These are phyloP conservation scores for Astur gentilis DNA, from an alignment of 2,113 vertebrate species.

Conservation along the genomic window DNA sequence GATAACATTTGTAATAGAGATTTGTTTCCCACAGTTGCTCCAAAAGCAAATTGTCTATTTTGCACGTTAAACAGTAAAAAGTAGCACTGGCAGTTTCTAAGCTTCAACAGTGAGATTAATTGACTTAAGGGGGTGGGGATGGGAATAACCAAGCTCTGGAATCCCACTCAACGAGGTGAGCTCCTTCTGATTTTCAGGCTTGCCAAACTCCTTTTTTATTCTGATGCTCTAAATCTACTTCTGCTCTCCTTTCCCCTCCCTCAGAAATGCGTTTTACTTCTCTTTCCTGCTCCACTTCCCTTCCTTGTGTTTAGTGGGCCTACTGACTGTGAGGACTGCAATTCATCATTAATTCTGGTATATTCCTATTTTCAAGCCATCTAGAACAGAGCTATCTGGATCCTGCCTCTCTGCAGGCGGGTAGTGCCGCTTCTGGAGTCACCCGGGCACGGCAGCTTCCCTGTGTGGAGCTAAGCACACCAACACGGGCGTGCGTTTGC, in stretches of 20 bases:
- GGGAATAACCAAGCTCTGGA: background rate
- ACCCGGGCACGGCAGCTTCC: background rate
- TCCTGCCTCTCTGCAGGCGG: background rate
- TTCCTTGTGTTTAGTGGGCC: background rate
- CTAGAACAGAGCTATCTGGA: background rate
- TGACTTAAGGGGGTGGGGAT: background rate
- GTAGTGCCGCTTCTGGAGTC: background rate
- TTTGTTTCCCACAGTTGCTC: background rate
- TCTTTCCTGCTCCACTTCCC: background rate
- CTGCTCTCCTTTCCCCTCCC: background rate
- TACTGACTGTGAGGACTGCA: background rate
- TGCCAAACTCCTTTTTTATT: background rate
- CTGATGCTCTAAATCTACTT: background rate
- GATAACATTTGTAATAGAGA: background rate
- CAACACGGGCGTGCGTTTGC: rapidly evolving
- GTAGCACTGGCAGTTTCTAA: background rate
- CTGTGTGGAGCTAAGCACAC: background rate
- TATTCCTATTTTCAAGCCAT: background rate
- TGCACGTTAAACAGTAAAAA: background rate
- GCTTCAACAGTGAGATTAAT: background rate
- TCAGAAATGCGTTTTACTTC: rapidly evolving
- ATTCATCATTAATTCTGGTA: background rate
- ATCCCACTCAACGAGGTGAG: background rate
- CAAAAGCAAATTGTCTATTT: background rate
- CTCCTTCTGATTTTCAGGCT: background rate